These are phyloP conservation scores for Fragum fragum DNA, from an alignment of 2,888 invertebrate genomes.

Conservation along the genomic window DNA sequence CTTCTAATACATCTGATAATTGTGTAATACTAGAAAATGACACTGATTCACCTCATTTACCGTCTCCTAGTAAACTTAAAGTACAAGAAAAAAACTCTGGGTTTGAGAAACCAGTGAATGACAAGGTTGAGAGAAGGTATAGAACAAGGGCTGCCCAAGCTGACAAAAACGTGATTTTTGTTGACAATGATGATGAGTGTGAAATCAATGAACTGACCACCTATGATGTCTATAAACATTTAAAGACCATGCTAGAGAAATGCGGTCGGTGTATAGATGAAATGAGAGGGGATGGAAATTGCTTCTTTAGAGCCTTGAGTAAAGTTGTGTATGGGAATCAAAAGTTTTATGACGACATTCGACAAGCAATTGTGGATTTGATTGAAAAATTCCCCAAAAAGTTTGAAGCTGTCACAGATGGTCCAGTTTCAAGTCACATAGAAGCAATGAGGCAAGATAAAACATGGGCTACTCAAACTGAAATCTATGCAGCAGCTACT, in stretches of 20 bases:
- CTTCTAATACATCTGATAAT: too few species aligned
- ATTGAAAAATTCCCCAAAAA: slow-evolving; percentile 73
- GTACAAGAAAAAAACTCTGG: neutral
- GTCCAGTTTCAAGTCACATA: slow-evolving; percentile 71
- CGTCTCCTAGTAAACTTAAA: slow-evolving; percentile 5
- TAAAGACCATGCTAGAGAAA: slow-evolving; percentile 65
- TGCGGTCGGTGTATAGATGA: slow-evolving; percentile 76
- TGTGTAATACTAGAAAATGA: neutral
- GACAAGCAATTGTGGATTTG: slow-evolving; percentile 78
- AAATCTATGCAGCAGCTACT: slow-evolving; percentile 81
- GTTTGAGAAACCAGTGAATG: neutral
- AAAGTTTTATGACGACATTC: slow-evolving; percentile 74
- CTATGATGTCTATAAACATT: slow-evolving; percentile 71
- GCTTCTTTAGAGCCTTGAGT: slow-evolving; percentile 81
- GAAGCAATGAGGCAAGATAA: slow-evolving; percentile 71
- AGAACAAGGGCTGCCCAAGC: neutral
- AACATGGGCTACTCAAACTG: slow-evolving; percentile 80
- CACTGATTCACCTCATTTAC: neutral
- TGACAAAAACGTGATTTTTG: slow-evolving; percentile 7
- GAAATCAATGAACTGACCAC: slow-evolving; percentile 65
- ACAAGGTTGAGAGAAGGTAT: neutral
- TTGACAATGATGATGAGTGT: slow-evolving; percentile 45
- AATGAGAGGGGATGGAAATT: slow-evolving; percentile 82
- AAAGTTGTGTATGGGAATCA: slow-evolving; percentile 79
- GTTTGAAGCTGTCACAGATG: slow-evolving; percentile 79